Evolutionary conservation across 2,113 vertebrate species (phyloP).

Genomic region (Gyps fulvus): DNA sequence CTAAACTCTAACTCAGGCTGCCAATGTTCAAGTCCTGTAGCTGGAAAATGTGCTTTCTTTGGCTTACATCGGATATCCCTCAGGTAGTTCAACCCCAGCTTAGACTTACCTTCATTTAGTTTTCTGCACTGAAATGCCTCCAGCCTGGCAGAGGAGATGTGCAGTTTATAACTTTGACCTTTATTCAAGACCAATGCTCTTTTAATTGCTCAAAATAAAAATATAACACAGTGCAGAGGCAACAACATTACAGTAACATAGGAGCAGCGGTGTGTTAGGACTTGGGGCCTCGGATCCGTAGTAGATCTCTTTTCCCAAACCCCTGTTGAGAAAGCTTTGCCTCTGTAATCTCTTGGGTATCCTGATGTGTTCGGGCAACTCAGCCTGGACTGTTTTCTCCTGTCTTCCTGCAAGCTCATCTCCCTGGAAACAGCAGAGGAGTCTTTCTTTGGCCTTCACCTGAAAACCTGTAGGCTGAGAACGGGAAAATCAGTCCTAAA

Average conservation of each 20-base stretch:
- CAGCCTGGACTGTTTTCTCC: not conserved
- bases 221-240: not conserved
- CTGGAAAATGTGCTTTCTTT: not conserved
- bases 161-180: constrained; percentile 29
- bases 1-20: not conserved
- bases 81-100: not conserved
- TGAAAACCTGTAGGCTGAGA: not conserved
- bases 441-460: not conserved
- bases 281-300: not conserved
- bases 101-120: not conserved
- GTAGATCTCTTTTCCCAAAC: not conserved
- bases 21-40: not conserved
- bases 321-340: not conserved
- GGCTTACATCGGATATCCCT: not conserved
- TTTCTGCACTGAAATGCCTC: not conserved
- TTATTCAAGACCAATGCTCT: not conserved
- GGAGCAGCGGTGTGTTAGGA: too few relatives aligned
- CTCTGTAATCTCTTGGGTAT: not conserved
- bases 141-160: not conserved
- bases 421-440: not conserved
- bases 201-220: not conserved
- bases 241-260: accelerated
- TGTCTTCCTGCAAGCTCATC: not conserved
- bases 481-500: not conserved
- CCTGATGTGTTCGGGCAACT: not conserved